These are phyloP conservation scores for Lepidotrigona ventralis DNA, from an alignment of 1,140 invertebrate genomes.

Conservation along the genomic window DNA sequence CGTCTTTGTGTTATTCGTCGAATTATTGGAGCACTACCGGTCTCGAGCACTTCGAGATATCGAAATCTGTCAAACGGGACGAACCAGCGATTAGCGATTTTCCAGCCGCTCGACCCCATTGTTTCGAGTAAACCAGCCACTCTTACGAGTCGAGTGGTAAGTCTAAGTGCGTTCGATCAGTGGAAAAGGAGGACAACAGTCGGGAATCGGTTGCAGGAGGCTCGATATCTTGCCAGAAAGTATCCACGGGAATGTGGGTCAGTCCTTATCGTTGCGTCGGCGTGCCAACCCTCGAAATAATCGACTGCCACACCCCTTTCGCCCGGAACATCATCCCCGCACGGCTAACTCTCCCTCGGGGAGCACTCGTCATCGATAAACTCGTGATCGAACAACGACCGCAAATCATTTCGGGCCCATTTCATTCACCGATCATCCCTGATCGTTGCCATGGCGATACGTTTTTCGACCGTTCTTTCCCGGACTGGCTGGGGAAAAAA, in stretches of 20 bases:
- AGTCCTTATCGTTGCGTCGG: slow-evolving; percentile 47
- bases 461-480: background rate
- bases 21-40: background rate
- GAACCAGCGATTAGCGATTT: slow-evolving; percentile 34
- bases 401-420: slow-evolving; percentile 56
- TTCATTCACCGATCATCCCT: slow-evolving; percentile 37
- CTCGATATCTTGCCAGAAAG: slow-evolving; percentile 39
- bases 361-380: slow-evolving; percentile 41
- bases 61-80: background rate
- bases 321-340: background rate
- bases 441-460: slow-evolving; percentile 16
- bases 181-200: slow-evolving; percentile 21
- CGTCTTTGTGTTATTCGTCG: background rate
- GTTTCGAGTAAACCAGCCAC: slow-evolving; percentile 26
- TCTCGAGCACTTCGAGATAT: background rate
- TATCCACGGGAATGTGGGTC: slow-evolving; percentile 55
- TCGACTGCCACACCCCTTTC: slow-evolving; percentile 42
- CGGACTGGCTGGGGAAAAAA: background rate
- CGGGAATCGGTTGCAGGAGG: background rate
- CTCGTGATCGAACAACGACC: slow-evolving; percentile 27
- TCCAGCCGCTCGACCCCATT: slow-evolving; percentile 13
- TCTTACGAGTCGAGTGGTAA: background rate
- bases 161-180: slow-evolving; percentile 23
- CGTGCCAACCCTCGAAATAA: slow-evolving; percentile 55
- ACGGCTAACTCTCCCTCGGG: background rate